Conservation (phyloP, 2,113 vertebrate species). For the Natator depressus region DNA sequence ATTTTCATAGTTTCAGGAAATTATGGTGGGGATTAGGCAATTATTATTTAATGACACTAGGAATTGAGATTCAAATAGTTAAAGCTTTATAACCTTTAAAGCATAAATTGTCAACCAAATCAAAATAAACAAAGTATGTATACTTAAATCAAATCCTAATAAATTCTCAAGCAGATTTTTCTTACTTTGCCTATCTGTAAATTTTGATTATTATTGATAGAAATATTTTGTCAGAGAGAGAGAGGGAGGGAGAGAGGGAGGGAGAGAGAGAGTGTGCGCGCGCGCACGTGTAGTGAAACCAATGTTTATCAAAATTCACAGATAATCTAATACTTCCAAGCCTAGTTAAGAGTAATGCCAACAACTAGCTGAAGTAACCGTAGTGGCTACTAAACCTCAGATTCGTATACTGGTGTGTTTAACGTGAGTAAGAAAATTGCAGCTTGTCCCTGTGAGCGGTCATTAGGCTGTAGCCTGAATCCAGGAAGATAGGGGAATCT, state of each 20-base stretch:
- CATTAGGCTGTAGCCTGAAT: neutral
- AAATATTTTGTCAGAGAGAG: neutral
- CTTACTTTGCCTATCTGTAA: neutral
- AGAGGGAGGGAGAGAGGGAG: no score
- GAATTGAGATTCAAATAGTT: neutral
- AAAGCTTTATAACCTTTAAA: neutral
- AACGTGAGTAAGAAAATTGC: slow-evolving; percentile 12
- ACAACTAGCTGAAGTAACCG: neutral
- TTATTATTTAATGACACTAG: neutral
- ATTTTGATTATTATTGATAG: neutral
- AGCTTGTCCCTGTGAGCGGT: slow-evolving; percentile 18
- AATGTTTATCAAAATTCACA: neutral
- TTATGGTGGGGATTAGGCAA: neutral
- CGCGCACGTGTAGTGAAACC: neutral
- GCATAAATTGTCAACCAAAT: neutral
- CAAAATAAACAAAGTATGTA: neutral
- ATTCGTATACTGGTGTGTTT: neutral
- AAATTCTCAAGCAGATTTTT: neutral
- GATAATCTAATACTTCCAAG: neutral
- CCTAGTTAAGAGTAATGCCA: neutral
- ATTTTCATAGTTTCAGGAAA: neutral
- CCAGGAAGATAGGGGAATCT: neutral
- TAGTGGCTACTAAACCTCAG: neutral
- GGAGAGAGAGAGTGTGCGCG: no score
- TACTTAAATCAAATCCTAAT: neutral